A percentile compares a stretch with the other conserved stretches of the same genome.
phyloP scores from a whole-genome alignment of 2,113 vertebrate genomes.

The Nothocercus julius region DNA sequence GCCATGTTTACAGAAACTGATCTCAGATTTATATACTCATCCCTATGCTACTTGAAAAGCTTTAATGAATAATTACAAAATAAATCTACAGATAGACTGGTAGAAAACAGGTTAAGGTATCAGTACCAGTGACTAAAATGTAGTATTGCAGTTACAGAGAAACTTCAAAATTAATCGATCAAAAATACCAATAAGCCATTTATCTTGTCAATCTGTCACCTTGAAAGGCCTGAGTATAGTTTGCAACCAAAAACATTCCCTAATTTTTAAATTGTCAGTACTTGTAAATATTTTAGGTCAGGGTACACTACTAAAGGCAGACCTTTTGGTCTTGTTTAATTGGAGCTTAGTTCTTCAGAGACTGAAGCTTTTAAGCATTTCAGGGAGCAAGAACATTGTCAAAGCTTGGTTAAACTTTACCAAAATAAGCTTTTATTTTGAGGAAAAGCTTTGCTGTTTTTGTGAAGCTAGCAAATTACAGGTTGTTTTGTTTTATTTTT shows the following conservation, averaged over 20 bases:
- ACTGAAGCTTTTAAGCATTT: neutral
- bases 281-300: neutral
- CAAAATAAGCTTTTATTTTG: neutral
- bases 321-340: neutral
- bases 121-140: neutral
- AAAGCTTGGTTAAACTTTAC: neutral
- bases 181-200: neutral
- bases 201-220: neutral
- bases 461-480: neutral
- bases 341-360: neutral
- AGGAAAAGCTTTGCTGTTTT: neutral
- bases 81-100: neutral
- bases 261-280: neutral
- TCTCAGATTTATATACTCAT: neutral
- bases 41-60: neutral
- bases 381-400: neutral
- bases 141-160: neutral
- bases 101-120: neutral
- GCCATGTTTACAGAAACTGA: neutral
- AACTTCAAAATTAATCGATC: neutral
- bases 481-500: neutral
- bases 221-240: neutral
- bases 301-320: neutral
- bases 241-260: neutral
- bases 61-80: neutral